Evolutionary conservation across 1,140 invertebrate species (phyloP), one percentile per base, ranked within the genome.

Genomic region (Drosophila setifemur): DNA sequence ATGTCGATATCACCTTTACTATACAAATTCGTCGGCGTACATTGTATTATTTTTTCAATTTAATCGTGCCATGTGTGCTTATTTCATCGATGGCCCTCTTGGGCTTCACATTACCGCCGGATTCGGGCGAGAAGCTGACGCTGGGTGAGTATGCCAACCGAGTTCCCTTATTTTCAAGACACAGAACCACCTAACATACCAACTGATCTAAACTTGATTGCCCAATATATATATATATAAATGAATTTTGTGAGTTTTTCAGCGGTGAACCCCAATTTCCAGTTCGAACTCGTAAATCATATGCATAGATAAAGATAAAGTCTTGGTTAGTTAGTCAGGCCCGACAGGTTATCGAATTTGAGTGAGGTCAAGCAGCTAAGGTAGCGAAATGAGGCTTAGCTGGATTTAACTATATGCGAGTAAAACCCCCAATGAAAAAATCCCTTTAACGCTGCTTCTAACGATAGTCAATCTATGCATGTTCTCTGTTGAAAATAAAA

Each of bases 31-130:
- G 98, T 75, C 93, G 98, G 90, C 93, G 98, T 88, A 99, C 98
- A 18, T 93, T 99, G 55, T 99, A 99, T 92, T 99, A 99, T 93
- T 98, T 98, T 92, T 99, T 99, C 94, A 99, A 99, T 93, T 94
- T 99, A 83, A 99, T 99, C 90, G 97, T 99, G 82, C 98, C 98
- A 54, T 99, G 98, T 92, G 97, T 99, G 55, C 94, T 99, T 88
- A 98, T 99, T 89, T 98, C 98, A 54, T 98, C 97, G 54, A 98
- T 99, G 96, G 98, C 98, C 43, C 94, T 99, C 55, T 92, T 99
- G 76, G 98, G 98, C 26, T 99, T 99, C 92, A 98, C 98, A 40
- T 92, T 99, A 81, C 98, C 98, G 48, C 98, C 98, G 23, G 98
- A 99, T 90, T 99, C 98, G 33, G 98, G 98, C 77, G 98, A 99